Percentiles rank a stretch among this genome's conserved stretches.
Evolutionary conservation across 2,888 invertebrate species (phyloP).

Genomic region (Cinara cedri): DNA sequence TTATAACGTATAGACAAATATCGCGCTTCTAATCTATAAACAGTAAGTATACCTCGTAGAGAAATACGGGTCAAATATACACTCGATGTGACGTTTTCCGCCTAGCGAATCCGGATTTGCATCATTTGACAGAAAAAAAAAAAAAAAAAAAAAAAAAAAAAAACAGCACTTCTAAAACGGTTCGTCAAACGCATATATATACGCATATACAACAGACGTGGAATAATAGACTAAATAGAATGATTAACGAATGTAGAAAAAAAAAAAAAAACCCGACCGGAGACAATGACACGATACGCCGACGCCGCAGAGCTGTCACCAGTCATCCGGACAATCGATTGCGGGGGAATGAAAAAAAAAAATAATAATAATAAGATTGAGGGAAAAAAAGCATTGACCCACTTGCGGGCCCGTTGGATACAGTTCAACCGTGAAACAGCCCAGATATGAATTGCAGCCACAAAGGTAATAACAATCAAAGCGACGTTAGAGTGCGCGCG

Average conservation of each 20-base stretch:
- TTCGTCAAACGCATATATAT: slow-evolving; percentile 25
- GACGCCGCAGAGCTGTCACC: slow-evolving; percentile 52
- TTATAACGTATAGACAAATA: no score
- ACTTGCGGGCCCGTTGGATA: slow-evolving; percentile 53
- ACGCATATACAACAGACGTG: not conserved
- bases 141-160: not conserved
- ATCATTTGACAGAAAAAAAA: not conserved
- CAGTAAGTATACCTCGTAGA: no score
- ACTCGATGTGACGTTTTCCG: slow-evolving; percentile 9
- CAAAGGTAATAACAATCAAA: slow-evolving; percentile 42
- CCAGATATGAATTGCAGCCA: slow-evolving; percentile 47
- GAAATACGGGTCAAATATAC: slow-evolving; percentile 14
- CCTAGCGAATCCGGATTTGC: slow-evolving; percentile 8
- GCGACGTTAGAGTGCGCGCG: not conserved
- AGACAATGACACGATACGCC: slow-evolving; percentile 54
- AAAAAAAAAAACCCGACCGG: slow-evolving; percentile 25
- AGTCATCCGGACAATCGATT: slow-evolving; percentile 56
- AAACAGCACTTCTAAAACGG: slow-evolving; percentile 25
- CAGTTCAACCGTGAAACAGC: slow-evolving; percentile 57
- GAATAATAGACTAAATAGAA: slow-evolving; percentile 40
- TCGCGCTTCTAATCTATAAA: no score
- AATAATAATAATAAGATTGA: slow-evolving; percentile 18
- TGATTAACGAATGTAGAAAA: slow-evolving; percentile 44
- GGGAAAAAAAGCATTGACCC: slow-evolving; percentile 54
- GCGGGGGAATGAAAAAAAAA: not conserved